Conservation (phyloP, 2,888 invertebrate species). For the Diplolepis rosae region DNA sequence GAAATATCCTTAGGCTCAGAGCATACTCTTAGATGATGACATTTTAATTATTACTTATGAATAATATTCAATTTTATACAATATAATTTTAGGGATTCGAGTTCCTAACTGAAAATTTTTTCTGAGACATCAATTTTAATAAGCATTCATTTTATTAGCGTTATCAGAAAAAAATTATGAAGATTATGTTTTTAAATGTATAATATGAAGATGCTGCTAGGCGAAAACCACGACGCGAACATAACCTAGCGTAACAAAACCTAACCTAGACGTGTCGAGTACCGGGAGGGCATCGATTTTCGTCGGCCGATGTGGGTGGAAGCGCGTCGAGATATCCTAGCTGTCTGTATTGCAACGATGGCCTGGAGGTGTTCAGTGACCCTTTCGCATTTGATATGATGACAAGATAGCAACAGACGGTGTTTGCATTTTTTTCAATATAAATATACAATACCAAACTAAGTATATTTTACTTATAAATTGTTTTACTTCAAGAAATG, state of each 20-base stretch:
- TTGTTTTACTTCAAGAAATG: no score
- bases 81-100: not conserved
- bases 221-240: slow-evolving; percentile 21
- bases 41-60: no score
- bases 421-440: not conserved
- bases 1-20: not conserved
- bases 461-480: no score
- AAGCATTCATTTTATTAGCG: not conserved
- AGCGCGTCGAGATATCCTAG: slow-evolving; percentile 14
- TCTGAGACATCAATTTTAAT: no score
- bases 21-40: no score
- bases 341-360: slow-evolving; percentile 21
- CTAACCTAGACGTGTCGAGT: slow-evolving; percentile 36
- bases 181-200: not conserved
- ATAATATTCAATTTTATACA: not conserved
- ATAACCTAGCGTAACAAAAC: slow-evolving; percentile 46
- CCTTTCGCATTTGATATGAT: slow-evolving; percentile 17
- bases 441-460: not conserved
- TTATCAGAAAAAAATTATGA: not conserved
- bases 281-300: slow-evolving; percentile 47
- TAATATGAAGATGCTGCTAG: not conserved
- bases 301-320: slow-evolving; percentile 26
- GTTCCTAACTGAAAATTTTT: not conserved
- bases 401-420: slow-evolving; percentile 14
- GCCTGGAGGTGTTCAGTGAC: slow-evolving; percentile 28